phyloP scores from a whole-genome alignment of 2,888 invertebrate species.

The Leucophenga montana region DNA sequence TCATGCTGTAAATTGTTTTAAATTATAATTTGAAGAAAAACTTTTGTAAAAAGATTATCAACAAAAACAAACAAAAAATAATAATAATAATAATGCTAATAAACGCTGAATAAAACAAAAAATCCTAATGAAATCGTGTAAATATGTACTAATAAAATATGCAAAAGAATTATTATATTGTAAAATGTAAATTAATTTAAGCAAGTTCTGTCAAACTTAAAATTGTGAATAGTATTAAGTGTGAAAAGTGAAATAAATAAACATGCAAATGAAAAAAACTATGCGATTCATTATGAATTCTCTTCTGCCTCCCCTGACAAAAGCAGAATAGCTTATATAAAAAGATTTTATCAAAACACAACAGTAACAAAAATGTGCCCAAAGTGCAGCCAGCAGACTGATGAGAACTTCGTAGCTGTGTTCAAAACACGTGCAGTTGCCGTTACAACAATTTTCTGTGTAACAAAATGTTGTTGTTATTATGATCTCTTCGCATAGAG shows the following conservation, averaged over 20 bases:
- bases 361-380: no score
- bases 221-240: conserved; percentile 63
- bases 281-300: conserved; percentile 28
- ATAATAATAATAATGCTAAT: background rate
- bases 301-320: no score
- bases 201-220: conserved; percentile 49
- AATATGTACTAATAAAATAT: conserved; percentile 37
- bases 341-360: no score
- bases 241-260: conserved; percentile 59
- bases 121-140: conserved; percentile 27
- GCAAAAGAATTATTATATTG: conserved; percentile 38
- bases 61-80: conserved; percentile 3
- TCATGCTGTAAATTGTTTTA: background rate
- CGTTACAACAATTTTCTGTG: no score
- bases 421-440: no score
- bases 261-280: conserved; percentile 30
- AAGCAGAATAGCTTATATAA: no score
- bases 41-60: conserved; percentile 6
- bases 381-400: no score
- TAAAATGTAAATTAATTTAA: conserved; percentile 37
- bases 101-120: background rate
- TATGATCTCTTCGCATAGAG: no score
- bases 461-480: no score
- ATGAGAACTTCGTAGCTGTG: no score
- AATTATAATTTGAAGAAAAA: background rate